These are phyloP conservation scores for Forbesichthys agassizii DNA, from an alignment of 2,113 vertebrate species.

Conservation along the genomic window DNA sequence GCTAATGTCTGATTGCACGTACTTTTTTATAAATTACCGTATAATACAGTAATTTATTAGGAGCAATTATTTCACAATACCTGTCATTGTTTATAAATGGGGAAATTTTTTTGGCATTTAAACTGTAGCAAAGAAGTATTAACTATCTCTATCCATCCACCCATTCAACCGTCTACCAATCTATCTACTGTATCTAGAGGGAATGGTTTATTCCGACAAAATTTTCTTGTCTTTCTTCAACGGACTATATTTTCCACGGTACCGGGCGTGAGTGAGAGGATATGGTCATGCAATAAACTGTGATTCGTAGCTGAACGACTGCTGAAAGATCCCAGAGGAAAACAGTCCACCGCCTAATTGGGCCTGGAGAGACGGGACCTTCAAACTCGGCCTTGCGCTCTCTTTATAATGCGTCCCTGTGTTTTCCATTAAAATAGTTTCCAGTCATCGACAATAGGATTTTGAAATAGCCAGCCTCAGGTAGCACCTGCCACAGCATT, in stretches of 20 bases:
- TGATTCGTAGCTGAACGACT: conserved; percentile 18
- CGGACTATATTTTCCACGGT: not conserved
- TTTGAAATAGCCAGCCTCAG: conserved; percentile 60
- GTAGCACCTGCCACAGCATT: conserved; percentile 58
- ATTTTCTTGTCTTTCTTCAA: not conserved
- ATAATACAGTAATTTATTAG: conserved; percentile 52
- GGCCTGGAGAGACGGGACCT: conserved; percentile 47
- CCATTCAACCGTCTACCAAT: not conserved
- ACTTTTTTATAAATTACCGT: conserved; percentile 59
- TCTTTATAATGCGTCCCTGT: conserved; percentile 49
- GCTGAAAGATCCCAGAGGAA: conserved; percentile 55
- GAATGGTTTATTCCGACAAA: too few species aligned
- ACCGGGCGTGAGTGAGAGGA: conserved; percentile 7
- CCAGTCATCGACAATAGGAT: conserved; percentile 57
- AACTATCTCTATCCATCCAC: not conserved
- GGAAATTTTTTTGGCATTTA: too few species aligned
- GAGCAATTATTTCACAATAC: conserved; percentile 44
- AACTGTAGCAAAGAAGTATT: too few species aligned
- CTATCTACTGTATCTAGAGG: not conserved
- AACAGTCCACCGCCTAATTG: conserved; percentile 58
- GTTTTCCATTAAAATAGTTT: conserved; percentile 76
- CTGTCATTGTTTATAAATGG: not conserved
- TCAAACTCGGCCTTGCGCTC: conserved; percentile 43
- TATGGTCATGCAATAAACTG: conserved; percentile 44
- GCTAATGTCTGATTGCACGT: conserved; percentile 54